Percentiles rank a stretch among this genome's conserved stretches.
These are phyloP conservation scores for Pocillopora meandrina DNA, from an alignment of 92 coral and sea anemone genomes.

Conservation along the genomic window DNA sequence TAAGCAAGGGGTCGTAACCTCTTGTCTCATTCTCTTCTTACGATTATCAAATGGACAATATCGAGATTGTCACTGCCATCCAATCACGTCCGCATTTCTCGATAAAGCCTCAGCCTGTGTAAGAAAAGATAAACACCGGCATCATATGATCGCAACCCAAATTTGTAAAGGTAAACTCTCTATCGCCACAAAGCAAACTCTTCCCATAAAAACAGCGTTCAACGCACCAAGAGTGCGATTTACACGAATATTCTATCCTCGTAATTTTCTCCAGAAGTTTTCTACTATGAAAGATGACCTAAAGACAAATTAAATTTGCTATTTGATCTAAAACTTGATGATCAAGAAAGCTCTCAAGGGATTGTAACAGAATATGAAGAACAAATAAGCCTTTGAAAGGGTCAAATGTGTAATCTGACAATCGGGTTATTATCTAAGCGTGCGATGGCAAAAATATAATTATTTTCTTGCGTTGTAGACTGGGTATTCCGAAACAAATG, in stretches of 20 bases:
- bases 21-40: conserved; percentile 57
- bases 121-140: conserved; percentile 51
- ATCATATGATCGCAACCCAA: conserved; percentile 24
- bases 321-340: conserved; percentile 37
- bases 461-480: conserved; percentile 27
- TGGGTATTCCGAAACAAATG: conserved; percentile 29
- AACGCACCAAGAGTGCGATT: background rate
- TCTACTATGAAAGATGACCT: conserved; percentile 27
- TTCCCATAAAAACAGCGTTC: background rate
- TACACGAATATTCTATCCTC: background rate
- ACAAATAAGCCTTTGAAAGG: conserved; percentile 41
- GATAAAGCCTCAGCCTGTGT: conserved; percentile 53
- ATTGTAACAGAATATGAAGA: conserved; percentile 45
- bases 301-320: conserved; percentile 10
- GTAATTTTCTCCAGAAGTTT: background rate
- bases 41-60: conserved; percentile 67
- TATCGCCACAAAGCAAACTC: background rate
- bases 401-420: conserved; percentile 51
- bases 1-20: conserved; percentile 81
- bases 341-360: conserved; percentile 49
- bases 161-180: background rate
- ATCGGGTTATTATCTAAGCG: conserved; percentile 50
- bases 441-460: conserved; percentile 12
- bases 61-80: conserved; percentile 62
- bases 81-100: conserved; percentile 61